Percentiles rank a stretch among this genome's conserved stretches.
Conservation (phyloP, 92 coral and sea anemone species). For the Zoanthus sansibaricus region DNA sequence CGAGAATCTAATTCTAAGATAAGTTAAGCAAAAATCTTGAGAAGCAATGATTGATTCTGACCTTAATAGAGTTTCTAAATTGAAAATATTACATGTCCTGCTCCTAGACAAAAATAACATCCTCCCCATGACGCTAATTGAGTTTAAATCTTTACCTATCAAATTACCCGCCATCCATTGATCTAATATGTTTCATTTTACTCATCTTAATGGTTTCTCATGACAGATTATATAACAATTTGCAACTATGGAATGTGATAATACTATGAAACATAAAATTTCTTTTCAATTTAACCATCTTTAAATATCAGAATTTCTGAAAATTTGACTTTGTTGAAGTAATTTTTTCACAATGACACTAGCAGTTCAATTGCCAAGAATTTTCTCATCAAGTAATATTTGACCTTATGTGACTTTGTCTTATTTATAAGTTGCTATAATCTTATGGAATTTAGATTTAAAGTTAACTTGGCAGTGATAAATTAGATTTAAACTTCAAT, state of each 20-base stretch:
- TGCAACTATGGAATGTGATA: neutral
- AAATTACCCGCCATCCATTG: slow-evolving; percentile 22
- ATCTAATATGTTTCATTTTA: slow-evolving; percentile 2
- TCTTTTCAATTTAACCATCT: neutral
- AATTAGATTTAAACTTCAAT: neutral
- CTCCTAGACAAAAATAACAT: slow-evolving; percentile 29
- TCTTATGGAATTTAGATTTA: neutral
- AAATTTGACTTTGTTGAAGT: neutral
- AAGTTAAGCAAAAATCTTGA: neutral
- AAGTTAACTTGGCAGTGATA: neutral
- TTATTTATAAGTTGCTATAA: neutral
- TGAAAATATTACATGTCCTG: neutral
- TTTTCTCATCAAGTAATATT: neutral
- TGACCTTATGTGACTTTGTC: neutral
- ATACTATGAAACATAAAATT: neutral
- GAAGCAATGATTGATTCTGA: neutral
- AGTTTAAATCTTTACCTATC: slow-evolving; percentile 37
- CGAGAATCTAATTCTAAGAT: neutral
- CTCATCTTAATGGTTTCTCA: neutral
- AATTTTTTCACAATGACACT: neutral
- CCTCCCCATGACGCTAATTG: slow-evolving; percentile 48
- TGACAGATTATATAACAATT: neutral
- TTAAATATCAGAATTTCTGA: neutral
- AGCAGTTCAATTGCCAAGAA: neutral
- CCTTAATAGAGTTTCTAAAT: neutral